A percentile compares a stretch with the other conserved stretches of the same genome.
Conservation (phyloP, 2,797 vertebrate genomes). For the Myotis planiceps region DNA sequence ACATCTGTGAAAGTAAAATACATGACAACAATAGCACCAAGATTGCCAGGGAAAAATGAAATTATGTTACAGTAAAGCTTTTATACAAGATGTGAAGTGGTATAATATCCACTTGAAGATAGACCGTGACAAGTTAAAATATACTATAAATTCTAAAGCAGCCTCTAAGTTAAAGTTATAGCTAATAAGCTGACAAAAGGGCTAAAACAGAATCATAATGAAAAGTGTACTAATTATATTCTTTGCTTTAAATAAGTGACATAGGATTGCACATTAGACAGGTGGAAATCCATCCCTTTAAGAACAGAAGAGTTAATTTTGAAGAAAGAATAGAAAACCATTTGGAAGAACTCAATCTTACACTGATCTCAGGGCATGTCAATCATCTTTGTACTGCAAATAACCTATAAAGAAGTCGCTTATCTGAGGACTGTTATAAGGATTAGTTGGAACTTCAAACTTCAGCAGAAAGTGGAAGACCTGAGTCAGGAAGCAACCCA, state of each 20-base stretch:
- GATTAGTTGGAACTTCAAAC: conserved; percentile 13
- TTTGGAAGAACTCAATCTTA: neutral
- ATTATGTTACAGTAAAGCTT: neutral
- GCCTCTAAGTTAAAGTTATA: neutral
- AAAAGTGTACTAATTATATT: neutral
- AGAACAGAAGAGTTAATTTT: neutral
- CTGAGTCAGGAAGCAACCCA: neutral
- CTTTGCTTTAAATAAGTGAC: conserved; percentile 8
- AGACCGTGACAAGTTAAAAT: neutral
- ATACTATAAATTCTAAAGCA: neutral
- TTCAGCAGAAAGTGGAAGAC: neutral
- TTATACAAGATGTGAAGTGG: neutral
- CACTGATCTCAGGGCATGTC: neutral
- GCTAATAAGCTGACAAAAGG: neutral
- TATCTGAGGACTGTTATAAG: neutral
- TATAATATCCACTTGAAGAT: neutral
- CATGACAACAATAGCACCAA: neutral
- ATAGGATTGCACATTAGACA: neutral
- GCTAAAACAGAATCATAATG: neutral
- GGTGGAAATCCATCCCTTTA: neutral
- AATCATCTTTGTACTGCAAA: neutral
- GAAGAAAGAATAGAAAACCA: neutral
- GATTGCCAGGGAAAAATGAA: neutral
- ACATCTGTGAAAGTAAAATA: neutral
- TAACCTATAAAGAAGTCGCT: neutral